phyloP scores from a whole-genome alignment of 2,888 invertebrate species.

The Melinaea menophilus region DNA sequence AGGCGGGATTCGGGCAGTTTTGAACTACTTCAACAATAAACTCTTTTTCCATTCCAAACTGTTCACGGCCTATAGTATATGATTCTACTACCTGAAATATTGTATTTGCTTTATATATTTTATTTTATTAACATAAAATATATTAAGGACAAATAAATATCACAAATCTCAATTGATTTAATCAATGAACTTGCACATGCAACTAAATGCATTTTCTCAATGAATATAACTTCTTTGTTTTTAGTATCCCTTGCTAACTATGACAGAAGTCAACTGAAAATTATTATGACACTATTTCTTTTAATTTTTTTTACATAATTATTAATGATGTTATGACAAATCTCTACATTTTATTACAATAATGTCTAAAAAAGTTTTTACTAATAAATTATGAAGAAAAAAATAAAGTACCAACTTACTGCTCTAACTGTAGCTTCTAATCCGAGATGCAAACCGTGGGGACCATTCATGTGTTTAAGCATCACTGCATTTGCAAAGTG shows the following conservation, averaged over 20 bases:
- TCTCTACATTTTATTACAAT: background rate
- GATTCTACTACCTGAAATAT: conserved; percentile 84
- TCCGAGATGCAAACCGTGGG: conserved; percentile 89
- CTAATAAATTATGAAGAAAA: conserved; percentile 1
- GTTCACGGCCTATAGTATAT: conserved; percentile 89
- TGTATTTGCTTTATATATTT: background rate
- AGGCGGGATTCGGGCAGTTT: conserved; percentile 92
- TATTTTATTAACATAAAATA: too few species aligned
- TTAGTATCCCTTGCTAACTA: too few species aligned
- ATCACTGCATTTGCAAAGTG: conserved; percentile 95
- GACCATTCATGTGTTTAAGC: conserved; percentile 94
- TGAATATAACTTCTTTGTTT: too few species aligned
- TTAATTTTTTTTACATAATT: too few species aligned
- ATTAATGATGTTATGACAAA: too few species aligned
- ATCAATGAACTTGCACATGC: too few species aligned
- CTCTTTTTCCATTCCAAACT: conserved; percentile 93
- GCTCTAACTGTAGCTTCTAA: conserved; percentile 91
- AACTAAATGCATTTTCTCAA: too few species aligned
- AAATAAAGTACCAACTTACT: conserved; percentile 70
- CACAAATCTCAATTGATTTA: too few species aligned
- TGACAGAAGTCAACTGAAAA: too few species aligned
- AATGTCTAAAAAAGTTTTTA: conserved; percentile 4
- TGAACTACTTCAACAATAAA: conserved; percentile 93
- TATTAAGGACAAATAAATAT: too few species aligned
- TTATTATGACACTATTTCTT: too few species aligned